These are phyloP conservation scores for Thalpophila matura DNA, from an alignment of 2,888 invertebrate species.

Conservation along the genomic window DNA sequence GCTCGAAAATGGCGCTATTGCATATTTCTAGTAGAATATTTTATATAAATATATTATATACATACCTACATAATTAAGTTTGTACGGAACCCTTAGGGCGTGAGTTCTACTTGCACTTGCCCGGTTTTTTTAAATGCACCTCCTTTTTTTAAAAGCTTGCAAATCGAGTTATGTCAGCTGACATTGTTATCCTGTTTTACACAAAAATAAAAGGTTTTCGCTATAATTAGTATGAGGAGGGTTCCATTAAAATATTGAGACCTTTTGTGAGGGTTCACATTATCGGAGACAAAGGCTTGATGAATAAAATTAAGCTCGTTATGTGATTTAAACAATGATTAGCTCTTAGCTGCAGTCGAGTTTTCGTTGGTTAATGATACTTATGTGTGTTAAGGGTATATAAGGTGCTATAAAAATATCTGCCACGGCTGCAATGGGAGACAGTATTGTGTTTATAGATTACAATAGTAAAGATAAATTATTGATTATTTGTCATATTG, in stretches of 20 bases:
- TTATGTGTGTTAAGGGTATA: slow-evolving; percentile 17
- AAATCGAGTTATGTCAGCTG: slow-evolving; percentile 13
- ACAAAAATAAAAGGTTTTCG: slow-evolving; percentile 39
- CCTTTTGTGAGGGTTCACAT: slow-evolving; percentile 21
- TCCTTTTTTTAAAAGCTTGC: not conserved
- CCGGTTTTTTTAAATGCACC: not conserved
- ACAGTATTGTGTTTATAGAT: no score
- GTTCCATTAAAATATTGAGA: slow-evolving; percentile 39
- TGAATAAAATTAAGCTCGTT: slow-evolving; percentile 57
- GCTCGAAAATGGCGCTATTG: no score
- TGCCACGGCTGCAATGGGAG: no score
- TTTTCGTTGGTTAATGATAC: slow-evolving; percentile 27
- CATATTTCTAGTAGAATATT: no score
- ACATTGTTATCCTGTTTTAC: slow-evolving; percentile 26
- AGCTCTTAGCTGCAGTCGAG: slow-evolving; percentile 16
- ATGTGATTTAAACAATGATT: slow-evolving; percentile 50
- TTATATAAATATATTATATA: no score
- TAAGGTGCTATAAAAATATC: not conserved
- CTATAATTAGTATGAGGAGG: slow-evolving; percentile 35
- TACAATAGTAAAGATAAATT: no score
- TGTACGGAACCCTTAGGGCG: no score
- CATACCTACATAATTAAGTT: no score
- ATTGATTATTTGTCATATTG: no score
- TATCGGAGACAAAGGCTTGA: slow-evolving; percentile 51
- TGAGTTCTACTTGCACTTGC: not conserved